Evolutionary conservation across 2,113 vertebrate species (phyloP), one percentile per base, ranked within the genome.

Genomic region (Sinocyclocheilus rhinocerous): DNA sequence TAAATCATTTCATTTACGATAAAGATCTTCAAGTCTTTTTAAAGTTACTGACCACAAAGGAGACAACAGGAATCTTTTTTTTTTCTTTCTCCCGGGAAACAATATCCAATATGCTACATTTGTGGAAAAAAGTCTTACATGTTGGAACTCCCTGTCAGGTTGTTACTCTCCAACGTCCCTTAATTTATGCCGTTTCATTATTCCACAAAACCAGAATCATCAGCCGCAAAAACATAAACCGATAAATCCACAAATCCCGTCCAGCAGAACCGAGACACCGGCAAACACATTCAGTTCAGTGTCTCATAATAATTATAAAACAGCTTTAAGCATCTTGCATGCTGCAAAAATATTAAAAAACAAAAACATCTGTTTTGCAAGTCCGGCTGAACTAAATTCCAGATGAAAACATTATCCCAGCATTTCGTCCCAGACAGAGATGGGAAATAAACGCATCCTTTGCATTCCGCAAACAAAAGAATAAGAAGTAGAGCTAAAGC

Each of bases 401-500:
- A 24, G 48, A 90, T 91, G 86, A 89, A 80, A 86, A 84, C 88
- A 83, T 11, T 85, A n/a, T 63, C 72, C 26, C 85, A 84, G 77
- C 83, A 88, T 85, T 85, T 36, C 79, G 76, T 77, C 67, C 86
- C 85, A 52, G 39, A 84, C 88, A 84, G 82, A 82, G 78, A 89
- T 73, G 87, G 48, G 88, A 91, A 89, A 91, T 89, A 89, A 86
- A 90, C 84, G 88, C 42, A 83, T 85, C 89, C 80, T 80, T 26
- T 50, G 79, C 39, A 26, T 67, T 81, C 81, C 67, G 45, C 48
- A 7, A 59, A 84, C 82, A 83, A 83, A 83, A 83, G 81, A 69
- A 69, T 9, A 69, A 52, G 70, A 70, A 82, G 9, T 52, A 48
- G 2, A 36, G 22, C 63, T 70, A 48, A 82, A 70, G 42, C 39